Base-by-base conservation (phyloP, 2,113 vertebrate genomes). In the Syrrhaptes paradoxus region DNA sequence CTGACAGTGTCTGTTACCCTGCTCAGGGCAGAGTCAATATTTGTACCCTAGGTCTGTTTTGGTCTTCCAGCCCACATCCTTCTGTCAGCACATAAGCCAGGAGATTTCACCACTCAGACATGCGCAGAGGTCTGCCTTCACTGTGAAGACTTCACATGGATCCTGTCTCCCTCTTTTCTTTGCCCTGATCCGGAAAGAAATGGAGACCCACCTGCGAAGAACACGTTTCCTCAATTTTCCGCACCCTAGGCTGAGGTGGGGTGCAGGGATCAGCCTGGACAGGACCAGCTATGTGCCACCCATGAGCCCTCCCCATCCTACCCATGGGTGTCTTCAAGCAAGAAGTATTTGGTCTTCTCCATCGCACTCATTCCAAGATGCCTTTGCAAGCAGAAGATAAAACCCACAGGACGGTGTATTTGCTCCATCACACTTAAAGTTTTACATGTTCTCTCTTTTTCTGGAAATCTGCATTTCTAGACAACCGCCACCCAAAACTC, bases 251-350 rank as follows among this genome's bases (percentile, higher is more conserved):
- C 46, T 8, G 41, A 55, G 46, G 16, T 59, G 41, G n/a, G 13
- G 6, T 28, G 13, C 0, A 0, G 43, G 32, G 63, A 57, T 45
- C 43, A 51, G 25, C 29, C 41, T 0, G 6, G 55, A 26, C 11
- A 67, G 26, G 31, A 43, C 0, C 1, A 83, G n/a, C 4, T 16
- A 46, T 5, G 19, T 19, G 29, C 16, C 31, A 43, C 4, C 38
- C 2, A 0, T 19, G 26, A 81, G 22, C 46, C 51, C 25, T 65
- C 15, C 29, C 25, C 38, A 43, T 13, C 41, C 16, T 41, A 52
- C 38, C 46, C 66, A 21, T 1, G 1, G 20, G 32, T 10, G n/a
- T 41, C 18, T 13, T 46, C 51, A 31, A 59, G 15, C 16, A 4
- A 18, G 54, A 83, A 45, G 6, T n/a, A 46, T n/a, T 38, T 17